phyloP scores from a whole-genome alignment of 2,113 vertebrate species.

The Cyanistes caeruleus region DNA sequence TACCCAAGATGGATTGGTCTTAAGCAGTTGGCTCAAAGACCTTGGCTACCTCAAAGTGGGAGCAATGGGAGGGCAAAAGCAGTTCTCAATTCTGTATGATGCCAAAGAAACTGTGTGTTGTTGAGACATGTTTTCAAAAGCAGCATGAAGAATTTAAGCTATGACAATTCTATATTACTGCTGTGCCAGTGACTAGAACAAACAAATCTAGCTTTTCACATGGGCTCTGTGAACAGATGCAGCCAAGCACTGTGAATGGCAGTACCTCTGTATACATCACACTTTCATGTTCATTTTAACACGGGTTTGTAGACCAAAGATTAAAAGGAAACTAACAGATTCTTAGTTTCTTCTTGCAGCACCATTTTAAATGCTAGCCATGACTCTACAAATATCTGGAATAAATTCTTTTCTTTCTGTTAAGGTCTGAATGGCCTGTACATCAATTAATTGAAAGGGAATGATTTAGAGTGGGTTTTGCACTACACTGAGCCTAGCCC shows the following conservation, averaged over 20 bases:
- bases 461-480: not conserved
- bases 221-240: not conserved
- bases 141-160: not conserved
- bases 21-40: not conserved
- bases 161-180: not conserved
- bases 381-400: not conserved
- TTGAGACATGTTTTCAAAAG: not conserved
- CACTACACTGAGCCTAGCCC: not conserved
- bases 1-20: rapidly evolving
- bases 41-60: not conserved
- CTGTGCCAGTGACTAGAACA: not conserved
- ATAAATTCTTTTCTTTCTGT: not conserved
- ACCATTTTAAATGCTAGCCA: not conserved
- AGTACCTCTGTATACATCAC: not conserved
- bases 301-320: not conserved
- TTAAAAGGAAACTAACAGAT: not conserved
- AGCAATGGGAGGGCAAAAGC: not conserved
- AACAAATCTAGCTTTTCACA: not conserved
- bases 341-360: not conserved
- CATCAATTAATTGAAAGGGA: not conserved
- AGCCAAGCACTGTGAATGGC: not conserved
- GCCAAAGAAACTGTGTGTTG: not conserved
- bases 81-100: not conserved
- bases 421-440: not conserved
- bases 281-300: not conserved